A percentile compares a stretch with the other conserved stretches of the same genome.
phyloP scores from a whole-genome alignment of 2,797 vertebrate genomes.

The Bucorvus abyssinicus region DNA sequence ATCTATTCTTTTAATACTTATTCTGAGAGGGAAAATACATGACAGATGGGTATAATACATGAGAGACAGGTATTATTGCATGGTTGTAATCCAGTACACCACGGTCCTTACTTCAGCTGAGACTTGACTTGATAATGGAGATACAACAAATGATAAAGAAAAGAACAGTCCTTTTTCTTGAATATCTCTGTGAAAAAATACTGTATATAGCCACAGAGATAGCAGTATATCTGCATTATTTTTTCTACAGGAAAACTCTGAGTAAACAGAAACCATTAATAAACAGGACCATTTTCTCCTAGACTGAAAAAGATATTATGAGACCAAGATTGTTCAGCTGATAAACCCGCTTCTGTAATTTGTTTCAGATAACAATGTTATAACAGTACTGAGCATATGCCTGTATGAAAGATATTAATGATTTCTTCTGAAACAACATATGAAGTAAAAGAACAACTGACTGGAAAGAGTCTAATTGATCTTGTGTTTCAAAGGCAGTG shows the following conservation, averaged over 20 bases:
- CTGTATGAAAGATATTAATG: not conserved
- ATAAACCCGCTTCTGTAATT: not conserved
- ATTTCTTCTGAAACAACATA: conserved; percentile 9
- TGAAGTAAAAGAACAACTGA: not conserved
- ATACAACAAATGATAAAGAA: not conserved
- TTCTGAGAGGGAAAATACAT: not conserved
- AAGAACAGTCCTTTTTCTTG: not conserved
- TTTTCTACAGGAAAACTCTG: not conserved
- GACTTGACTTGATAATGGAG: not conserved
- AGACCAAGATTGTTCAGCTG: not conserved
- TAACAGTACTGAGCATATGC: not conserved
- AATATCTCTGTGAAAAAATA: not conserved
- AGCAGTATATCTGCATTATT: not conserved
- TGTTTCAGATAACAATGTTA: not conserved
- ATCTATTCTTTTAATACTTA: not conserved
- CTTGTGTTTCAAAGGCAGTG: not conserved
- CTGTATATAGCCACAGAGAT: not conserved
- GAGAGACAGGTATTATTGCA: not conserved
- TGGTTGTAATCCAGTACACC: not conserved
- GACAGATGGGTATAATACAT: not conserved
- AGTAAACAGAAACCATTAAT: conserved; percentile 1
- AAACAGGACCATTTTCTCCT: not conserved
- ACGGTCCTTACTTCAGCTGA: not conserved
- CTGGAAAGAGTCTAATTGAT: not conserved
- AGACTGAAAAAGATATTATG: not conserved